Percentiles rank a stretch among this genome's conserved stretches.
phyloP scores from a whole-genome alignment of 2,797 vertebrate genomes.

The Trematomus bernacchii region DNA sequence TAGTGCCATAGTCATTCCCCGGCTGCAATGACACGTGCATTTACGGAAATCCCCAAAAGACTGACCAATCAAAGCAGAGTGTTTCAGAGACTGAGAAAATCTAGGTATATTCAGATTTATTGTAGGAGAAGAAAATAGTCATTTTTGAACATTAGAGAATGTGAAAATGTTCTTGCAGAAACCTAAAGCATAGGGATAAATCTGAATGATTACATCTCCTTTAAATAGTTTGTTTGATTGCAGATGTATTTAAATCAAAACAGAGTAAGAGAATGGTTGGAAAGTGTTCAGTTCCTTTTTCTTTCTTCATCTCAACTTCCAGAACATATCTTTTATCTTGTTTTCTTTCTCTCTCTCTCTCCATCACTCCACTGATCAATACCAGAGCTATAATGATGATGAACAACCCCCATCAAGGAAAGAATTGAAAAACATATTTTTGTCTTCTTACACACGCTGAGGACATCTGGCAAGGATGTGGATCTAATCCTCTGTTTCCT shows the following conservation, averaged over 20 bases:
- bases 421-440: conserved; percentile 56
- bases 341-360: conserved; percentile 28
- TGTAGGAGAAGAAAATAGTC: too few relatives aligned
- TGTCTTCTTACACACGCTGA: conserved; percentile 53
- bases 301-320: conserved; percentile 51
- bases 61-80: too few relatives aligned
- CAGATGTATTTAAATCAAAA: conserved; percentile 55
- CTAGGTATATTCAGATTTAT: too few relatives aligned
- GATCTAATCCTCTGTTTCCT: conserved; percentile 62
- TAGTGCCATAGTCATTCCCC: too few relatives aligned
- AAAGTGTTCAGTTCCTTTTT: conserved; percentile 39
- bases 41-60: too few relatives aligned
- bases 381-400: conserved; percentile 65
- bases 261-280: conserved; percentile 48
- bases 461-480: conserved; percentile 72
- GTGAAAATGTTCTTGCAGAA: too few relatives aligned
- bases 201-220: too few relatives aligned
- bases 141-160: too few relatives aligned
- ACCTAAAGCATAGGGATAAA: too few relatives aligned
- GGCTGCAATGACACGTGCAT: too few relatives aligned
- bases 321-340: conserved; percentile 21
- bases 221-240: conserved; percentile 60
- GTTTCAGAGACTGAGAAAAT: too few relatives aligned
- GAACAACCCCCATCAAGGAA: conserved; percentile 51
- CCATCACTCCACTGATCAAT: conserved; percentile 57